Percentiles rank a stretch among this genome's conserved stretches.
phyloP scores from a whole-genome alignment of 2,797 vertebrate species.

The Anguilla obscura region DNA sequence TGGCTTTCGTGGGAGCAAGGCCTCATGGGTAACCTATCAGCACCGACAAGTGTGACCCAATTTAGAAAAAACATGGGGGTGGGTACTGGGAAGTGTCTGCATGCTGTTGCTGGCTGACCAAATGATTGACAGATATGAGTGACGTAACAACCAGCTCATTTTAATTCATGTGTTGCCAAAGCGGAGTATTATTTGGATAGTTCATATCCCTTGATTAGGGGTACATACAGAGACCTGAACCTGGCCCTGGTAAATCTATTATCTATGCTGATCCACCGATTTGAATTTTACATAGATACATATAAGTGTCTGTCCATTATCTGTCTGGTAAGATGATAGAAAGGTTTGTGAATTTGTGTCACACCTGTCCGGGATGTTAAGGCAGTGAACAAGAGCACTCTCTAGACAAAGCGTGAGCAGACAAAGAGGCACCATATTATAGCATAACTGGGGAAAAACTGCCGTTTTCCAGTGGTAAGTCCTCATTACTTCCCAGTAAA shows the following conservation, averaged over 20 bases:
- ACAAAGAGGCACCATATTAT: neutral
- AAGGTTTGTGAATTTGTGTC: neutral
- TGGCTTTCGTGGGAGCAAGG: neutral
- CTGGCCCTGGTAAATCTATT: neutral
- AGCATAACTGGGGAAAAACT: neutral
- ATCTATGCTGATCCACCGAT: neutral
- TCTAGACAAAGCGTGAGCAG: neutral
- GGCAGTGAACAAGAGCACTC: neutral
- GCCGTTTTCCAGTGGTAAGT: neutral
- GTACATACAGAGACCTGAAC: neutral
- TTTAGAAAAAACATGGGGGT: neutral
- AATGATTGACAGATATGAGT: neutral
- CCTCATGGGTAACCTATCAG: slow-evolving; percentile 1
- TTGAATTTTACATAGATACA: neutral
- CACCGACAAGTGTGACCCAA: neutral
- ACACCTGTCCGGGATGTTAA: neutral
- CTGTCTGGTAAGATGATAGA: neutral
- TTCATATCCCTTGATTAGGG: neutral
- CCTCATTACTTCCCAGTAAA: slow-evolving; percentile 9
- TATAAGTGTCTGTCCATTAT: neutral
- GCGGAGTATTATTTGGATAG: neutral
- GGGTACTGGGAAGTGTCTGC: neutral
- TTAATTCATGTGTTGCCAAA: neutral
- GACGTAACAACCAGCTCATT: neutral
- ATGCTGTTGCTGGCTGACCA: neutral